Percentiles rank a stretch among this genome's conserved stretches.
phyloP scores from a whole-genome alignment of 2,888 invertebrate genomes.

The Blastobasis adustella region DNA sequence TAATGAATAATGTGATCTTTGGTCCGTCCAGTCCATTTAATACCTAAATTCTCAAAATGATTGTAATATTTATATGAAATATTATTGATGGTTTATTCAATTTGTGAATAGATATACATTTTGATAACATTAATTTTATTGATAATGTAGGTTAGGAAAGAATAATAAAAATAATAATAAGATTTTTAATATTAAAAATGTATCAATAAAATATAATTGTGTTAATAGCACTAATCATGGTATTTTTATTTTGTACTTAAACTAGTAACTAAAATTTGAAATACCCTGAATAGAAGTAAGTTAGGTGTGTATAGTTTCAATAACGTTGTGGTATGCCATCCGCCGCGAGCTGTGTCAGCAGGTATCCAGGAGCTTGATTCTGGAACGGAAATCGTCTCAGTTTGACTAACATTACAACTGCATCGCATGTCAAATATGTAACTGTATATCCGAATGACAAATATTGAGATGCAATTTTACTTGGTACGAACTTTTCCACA shows the following conservation, averaged over 20 bases:
- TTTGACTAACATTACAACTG: too few species aligned
- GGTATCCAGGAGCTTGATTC: too few species aligned
- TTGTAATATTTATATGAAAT: slow-evolving; percentile 1
- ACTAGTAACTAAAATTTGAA: too few species aligned
- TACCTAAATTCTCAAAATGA: slow-evolving; percentile 16
- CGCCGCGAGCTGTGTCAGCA: too few species aligned
- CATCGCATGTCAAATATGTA: too few species aligned
- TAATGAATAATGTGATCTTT: slow-evolving; percentile 31
- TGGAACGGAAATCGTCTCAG: too few species aligned
- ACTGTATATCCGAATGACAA: too few species aligned
- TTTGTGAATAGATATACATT: slow-evolving; percentile 45
- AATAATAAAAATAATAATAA: slow-evolving; percentile 35
- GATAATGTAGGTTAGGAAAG: slow-evolving; percentile 23
- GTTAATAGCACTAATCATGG: slow-evolving; percentile 54
- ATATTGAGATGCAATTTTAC: too few species aligned
- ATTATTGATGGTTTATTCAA: slow-evolving; percentile 23
- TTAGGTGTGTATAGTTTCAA: too few species aligned
- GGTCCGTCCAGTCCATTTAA: slow-evolving; percentile 52
- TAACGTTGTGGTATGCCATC: too few species aligned
- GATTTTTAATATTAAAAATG: slow-evolving; percentile 42
- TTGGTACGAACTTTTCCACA: too few species aligned
- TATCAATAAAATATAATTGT: slow-evolving; percentile 58
- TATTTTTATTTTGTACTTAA: slow-evolving; percentile 25
- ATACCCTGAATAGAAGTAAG: too few species aligned
- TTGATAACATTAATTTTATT: slow-evolving; percentile 30